phyloP scores from a whole-genome alignment of 2,113 vertebrate genomes.

The Falco punctatus region DNA sequence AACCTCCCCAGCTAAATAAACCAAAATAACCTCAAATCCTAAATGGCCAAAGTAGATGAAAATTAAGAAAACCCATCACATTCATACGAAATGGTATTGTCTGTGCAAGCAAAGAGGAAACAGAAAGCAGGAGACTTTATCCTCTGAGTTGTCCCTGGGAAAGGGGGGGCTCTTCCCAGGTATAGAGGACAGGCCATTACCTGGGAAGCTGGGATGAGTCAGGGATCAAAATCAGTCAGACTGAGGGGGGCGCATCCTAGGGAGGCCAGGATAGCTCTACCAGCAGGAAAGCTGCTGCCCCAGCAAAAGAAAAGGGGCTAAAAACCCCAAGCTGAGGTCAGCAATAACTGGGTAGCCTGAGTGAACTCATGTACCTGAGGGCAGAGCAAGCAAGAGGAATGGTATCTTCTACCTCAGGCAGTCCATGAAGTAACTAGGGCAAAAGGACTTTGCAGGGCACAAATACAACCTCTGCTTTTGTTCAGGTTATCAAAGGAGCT shows the following conservation, averaged over 20 bases:
- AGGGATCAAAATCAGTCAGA: background rate
- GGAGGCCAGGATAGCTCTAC: background rate
- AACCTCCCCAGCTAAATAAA: background rate
- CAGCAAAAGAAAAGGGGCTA: background rate
- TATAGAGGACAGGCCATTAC: background rate
- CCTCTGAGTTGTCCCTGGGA: background rate
- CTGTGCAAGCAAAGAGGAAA: background rate
- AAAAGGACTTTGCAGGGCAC: background rate
- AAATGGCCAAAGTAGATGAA: background rate
- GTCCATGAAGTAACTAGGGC: background rate
- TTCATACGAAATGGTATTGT: background rate
- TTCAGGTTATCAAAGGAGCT: background rate
- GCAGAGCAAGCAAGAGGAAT: background rate
- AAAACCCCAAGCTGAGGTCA: background rate
- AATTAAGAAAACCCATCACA: background rate
- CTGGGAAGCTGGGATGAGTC: background rate
- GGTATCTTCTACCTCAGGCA: background rate
- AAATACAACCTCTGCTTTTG: background rate
- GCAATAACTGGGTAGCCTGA: background rate
- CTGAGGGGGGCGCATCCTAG: background rate
- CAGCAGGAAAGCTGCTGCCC: background rate
- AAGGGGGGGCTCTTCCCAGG: background rate
- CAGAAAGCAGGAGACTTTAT: background rate
- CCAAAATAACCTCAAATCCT: background rate
- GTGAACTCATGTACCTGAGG: background rate